Conservation (phyloP, 2,113 vertebrate genomes). For the Varanus komodoensis region DNA sequence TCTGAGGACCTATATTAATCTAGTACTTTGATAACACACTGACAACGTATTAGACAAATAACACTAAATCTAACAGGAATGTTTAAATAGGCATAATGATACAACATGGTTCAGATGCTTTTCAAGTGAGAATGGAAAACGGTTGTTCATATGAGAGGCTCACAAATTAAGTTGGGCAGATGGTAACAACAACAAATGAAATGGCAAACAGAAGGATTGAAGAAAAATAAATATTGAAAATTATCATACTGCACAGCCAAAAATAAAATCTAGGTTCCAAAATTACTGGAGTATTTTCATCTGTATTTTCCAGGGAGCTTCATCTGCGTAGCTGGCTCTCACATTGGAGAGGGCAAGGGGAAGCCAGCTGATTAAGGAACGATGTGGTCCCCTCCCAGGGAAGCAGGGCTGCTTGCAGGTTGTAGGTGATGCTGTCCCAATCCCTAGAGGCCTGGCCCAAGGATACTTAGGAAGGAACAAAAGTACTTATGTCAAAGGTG, state of each 20-base stretch:
- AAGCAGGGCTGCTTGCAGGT: not conserved
- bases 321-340: not conserved
- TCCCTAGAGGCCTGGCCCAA: no score
- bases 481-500: no score
- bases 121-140: constrained; percentile 22
- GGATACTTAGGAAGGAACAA: no score
- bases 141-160: not conserved
- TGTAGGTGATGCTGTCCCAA: not conserved
- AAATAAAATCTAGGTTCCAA: not conserved
- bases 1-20: constrained; percentile 16
- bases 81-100: constrained; percentile 20
- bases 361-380: not conserved
- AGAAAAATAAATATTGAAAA: not conserved
- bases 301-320: not conserved
- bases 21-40: not conserved
- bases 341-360: not conserved
- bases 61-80: not conserved
- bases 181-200: not conserved
- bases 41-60: not conserved
- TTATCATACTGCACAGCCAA: not conserved
- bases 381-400: not conserved
- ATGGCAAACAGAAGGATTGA: not conserved
- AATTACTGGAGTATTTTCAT: not conserved
- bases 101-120: not conserved
- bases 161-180: constrained; percentile 16